These are phyloP conservation scores for Cyclargus thomasi DNA, from an alignment of 1,140 invertebrate species.

Conservation along the genomic window DNA sequence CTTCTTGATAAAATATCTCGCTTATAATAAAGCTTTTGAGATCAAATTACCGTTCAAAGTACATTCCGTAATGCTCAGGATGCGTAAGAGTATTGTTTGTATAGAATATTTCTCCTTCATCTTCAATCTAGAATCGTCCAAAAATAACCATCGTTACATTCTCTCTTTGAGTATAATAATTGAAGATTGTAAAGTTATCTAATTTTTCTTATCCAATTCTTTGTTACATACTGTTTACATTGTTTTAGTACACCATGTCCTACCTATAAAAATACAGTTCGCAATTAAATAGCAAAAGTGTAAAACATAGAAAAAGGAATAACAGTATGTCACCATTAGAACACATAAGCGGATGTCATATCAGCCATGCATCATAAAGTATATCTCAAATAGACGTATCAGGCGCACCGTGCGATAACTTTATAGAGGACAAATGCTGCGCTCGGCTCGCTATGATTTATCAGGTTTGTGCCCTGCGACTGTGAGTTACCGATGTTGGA, in stretches of 20 bases:
- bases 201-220: no score
- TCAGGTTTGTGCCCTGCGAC: constrained; percentile 22
- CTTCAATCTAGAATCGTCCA: background rate
- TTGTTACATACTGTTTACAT: no score
- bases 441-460: constrained; percentile 13
- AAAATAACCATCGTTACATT: background rate
- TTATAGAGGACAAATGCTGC: constrained; percentile 3
- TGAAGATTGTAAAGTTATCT: no score
- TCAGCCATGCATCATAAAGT: constrained; percentile 10
- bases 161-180: no score
- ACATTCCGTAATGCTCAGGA: background rate
- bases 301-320: background rate
- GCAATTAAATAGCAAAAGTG: no score
- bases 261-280: no score
- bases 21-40: background rate
- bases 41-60: background rate
- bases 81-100: background rate
- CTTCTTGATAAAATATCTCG: constrained; percentile 6
- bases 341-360: background rate
- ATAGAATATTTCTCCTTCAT: background rate
- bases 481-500: constrained; percentile 6
- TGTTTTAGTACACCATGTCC: no score
- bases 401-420: constrained; percentile 5
- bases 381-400: constrained; percentile 12
- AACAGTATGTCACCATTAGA: background rate